Percentiles rank a stretch among this genome's conserved stretches.
Conservation (phyloP, 2,888 invertebrate species). For the Aquatica leii region DNA sequence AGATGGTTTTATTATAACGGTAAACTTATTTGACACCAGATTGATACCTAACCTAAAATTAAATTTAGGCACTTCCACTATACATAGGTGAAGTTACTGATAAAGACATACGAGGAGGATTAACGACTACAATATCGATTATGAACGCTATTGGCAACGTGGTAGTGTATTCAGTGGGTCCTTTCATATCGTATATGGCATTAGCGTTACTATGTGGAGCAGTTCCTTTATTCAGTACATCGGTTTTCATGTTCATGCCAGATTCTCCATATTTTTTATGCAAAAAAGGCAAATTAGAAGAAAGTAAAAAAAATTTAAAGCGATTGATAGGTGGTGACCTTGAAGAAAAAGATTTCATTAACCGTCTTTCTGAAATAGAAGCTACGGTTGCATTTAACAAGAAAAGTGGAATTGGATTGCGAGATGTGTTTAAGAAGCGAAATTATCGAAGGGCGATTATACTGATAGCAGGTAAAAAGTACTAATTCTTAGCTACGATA, state of each 20-base stretch:
- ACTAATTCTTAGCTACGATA: too few species aligned
- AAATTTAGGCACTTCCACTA: constrained; percentile 54
- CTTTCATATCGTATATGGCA: constrained; percentile 54
- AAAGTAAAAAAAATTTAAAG: background rate
- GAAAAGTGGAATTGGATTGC: background rate
- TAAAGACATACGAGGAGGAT: constrained; percentile 62
- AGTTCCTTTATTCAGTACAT: constrained; percentile 55
- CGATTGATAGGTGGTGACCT: constrained; percentile 42
- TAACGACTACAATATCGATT: constrained; percentile 53
- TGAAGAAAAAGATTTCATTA: constrained; percentile 42
- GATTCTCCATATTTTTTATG: constrained; percentile 61
- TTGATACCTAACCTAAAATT: background rate
- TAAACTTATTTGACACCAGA: too few species aligned
- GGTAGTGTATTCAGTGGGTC: constrained; percentile 56
- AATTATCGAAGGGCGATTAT: too few species aligned
- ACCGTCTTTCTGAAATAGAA: background rate
- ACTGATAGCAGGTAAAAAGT: too few species aligned
- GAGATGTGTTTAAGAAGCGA: too few species aligned
- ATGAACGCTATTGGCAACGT: constrained; percentile 58
- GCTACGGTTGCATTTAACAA: background rate
- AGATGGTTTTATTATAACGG: too few species aligned
- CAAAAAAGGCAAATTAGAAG: constrained; percentile 42
- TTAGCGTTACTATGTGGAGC: constrained; percentile 51
- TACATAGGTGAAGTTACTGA: constrained; percentile 64
- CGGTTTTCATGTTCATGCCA: constrained; percentile 58